phyloP scores from a whole-genome alignment of 2,888 invertebrate species.

The Tipula confusa region DNA sequence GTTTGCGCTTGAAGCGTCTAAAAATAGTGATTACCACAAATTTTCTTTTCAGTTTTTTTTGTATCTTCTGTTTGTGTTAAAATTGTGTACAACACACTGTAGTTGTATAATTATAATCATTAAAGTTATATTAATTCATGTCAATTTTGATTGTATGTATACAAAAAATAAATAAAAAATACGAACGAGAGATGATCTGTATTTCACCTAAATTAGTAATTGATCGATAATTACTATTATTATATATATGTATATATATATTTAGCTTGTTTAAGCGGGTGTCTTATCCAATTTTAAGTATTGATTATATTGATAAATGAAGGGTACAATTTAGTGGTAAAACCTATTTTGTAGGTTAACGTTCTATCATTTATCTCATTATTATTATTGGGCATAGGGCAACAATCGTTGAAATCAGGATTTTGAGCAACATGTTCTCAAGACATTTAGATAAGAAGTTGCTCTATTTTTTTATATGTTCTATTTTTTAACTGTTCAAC shows the following conservation, averaged over 20 bases:
- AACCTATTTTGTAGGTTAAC: too few relatives aligned
- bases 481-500: too few relatives aligned
- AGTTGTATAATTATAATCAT: constrained; percentile 9
- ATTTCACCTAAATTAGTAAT: neutral
- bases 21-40: neutral
- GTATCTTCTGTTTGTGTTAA: neutral
- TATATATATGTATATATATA: too few relatives aligned
- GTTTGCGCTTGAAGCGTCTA: neutral
- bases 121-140: neutral
- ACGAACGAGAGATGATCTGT: constrained; percentile 14
- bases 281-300: neutral
- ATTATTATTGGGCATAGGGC: too few relatives aligned
- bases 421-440: too few relatives aligned
- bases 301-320: too few relatives aligned
- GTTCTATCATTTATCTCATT: too few relatives aligned
- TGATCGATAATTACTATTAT: neutral
- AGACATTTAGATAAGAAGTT: too few relatives aligned
- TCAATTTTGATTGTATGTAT: constrained; percentile 25
- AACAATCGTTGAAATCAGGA: too few relatives aligned
- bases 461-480: too few relatives aligned
- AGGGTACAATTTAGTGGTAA: too few relatives aligned
- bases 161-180: too few relatives aligned
- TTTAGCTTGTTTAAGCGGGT: neutral
- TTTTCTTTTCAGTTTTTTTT: neutral
- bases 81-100: neutral